Percentiles rank a stretch among this genome's conserved stretches.
Evolutionary conservation across 2,797 vertebrate genomes (phyloP).

Genomic region (Babyrousa celebensis): DNA sequence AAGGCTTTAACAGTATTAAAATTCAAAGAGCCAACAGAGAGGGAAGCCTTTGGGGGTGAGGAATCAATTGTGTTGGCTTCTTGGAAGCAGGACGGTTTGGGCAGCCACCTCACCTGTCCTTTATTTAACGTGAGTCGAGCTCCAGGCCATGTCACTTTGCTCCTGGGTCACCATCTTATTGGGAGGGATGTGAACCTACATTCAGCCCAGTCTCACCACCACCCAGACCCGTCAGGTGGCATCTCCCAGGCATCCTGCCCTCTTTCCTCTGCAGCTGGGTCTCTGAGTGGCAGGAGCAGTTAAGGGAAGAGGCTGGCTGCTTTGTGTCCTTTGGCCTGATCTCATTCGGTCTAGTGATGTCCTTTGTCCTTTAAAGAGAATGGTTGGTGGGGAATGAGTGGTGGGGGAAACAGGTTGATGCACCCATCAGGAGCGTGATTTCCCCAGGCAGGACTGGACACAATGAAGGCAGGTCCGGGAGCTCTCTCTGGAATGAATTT

Average conservation of each 20-base stretch:
- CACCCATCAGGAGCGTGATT: neutral
- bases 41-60: neutral
- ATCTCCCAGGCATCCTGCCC: neutral
- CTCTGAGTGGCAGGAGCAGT: constrained; percentile 72
- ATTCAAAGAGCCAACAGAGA: constrained; percentile 55
- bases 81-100: neutral
- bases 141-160: neutral
- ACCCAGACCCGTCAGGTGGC: accelerated
- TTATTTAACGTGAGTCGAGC: neutral
- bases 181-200: neutral
- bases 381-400: constrained; percentile 78
- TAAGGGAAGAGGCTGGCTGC: constrained; percentile 49
- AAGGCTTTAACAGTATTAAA: constrained; percentile 71
- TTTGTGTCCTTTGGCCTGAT: constrained; percentile 80
- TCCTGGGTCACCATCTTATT: neutral
- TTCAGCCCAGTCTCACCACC: neutral
- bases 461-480: constrained; percentile 68
- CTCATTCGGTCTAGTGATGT: constrained; percentile 66
- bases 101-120: neutral
- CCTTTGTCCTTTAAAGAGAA: constrained; percentile 85
- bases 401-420: constrained; percentile 82
- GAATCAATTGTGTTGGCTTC: neutral
- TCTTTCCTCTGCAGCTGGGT: constrained; percentile 32
- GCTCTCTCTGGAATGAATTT: constrained; percentile 68
- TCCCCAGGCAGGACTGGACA: constrained; percentile 69